Evolutionary conservation across 2,113 vertebrate species (phyloP), one percentile per base, ranked within the genome.

Genomic region (Plectropomus leopardus): DNA sequence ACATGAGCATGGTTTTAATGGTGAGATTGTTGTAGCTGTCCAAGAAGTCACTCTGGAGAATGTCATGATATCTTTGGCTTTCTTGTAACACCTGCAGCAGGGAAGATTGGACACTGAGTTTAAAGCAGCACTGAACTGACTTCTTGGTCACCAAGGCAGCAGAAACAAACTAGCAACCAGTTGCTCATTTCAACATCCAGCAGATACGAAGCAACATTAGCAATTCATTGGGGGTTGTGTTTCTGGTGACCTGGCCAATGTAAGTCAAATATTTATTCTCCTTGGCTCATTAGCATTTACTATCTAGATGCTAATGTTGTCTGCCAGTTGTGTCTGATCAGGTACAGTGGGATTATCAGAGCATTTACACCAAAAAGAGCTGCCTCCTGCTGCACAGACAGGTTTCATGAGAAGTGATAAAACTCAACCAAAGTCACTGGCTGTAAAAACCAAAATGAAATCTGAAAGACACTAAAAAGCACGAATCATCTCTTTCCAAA

Each of bases 11-110:
- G 1, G 94, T 96, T 85, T 96, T 95, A 5, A 95, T 24, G 4
- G 95, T 95, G 7, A 95, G 90, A 84, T 95, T 95, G 28, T 63
- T 60, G 89, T 96, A 95, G 57, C 83, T 93, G 83, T 96, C 95
- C 15, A 91, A 0, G 47, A 96, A 96, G 1, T 96, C 86, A 34
- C 94, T 90, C 81, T 95, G 95, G 16, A 96, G 32, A 0, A 96
- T 63, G 8, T 96, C 96, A 0, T 4, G 36, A 76, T 95, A 60
- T 0, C 1, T 44, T 0, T 1, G 13, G 50, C 89, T 93, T 73
- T 96, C 96, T 50, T 83, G 8, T n/a, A 78, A 40, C 17, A 92
- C 3, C 82, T 91, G 9, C 5, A 59, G 17, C 26, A 23, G 54
- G 36, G 5, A 0, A 53, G 10, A 63, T 0, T n/a, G 28, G 11